Percentiles rank a stretch among this genome's conserved stretches.
These are phyloP conservation scores for Caenorhabditis uteleia DNA, from an alignment of 2,888 invertebrate genomes.

Conservation along the genomic window DNA sequence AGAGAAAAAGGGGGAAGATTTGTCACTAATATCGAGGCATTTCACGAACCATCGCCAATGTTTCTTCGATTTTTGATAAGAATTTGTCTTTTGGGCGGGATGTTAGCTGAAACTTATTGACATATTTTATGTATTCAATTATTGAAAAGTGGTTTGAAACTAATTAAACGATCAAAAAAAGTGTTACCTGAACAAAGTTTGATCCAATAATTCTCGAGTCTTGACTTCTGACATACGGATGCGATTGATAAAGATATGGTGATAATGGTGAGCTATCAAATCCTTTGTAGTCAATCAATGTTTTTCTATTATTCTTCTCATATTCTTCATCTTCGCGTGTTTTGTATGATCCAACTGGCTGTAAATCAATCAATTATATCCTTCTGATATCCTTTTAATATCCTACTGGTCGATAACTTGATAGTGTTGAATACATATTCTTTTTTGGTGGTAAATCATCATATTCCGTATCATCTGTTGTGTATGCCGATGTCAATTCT, in stretches of 20 bases:
- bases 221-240: conserved; percentile 59
- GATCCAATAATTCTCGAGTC: conserved; percentile 69
- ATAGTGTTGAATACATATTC: conserved; percentile 27
- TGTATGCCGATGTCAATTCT: conserved; percentile 4
- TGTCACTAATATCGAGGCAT: conserved; percentile 58
- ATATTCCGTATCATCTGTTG: conserved; percentile 16
- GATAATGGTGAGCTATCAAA: conserved; percentile 65
- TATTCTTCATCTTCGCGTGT: conserved; percentile 58
- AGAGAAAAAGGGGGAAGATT: not conserved
- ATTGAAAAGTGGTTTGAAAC: not conserved
- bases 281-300: conserved; percentile 66
- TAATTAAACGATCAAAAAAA: conserved; percentile 1
- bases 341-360: conserved; percentile 43
- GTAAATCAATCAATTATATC: conserved; percentile 19
- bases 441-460: conserved; percentile 24
- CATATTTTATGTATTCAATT: conserved; percentile 1
- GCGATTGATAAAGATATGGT: conserved; percentile 64
- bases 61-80: conserved; percentile 66
- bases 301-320: conserved; percentile 58
- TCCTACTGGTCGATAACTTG: conserved; percentile 33
- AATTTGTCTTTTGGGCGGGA: conserved; percentile 59
- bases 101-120: conserved; percentile 29
- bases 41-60: conserved; percentile 66
- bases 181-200: conserved; percentile 65
- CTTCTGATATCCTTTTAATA: not conserved